Evolutionary conservation across 1,140 invertebrate genomes (phyloP).

Genomic region (Drosophila persimilis): DNA sequence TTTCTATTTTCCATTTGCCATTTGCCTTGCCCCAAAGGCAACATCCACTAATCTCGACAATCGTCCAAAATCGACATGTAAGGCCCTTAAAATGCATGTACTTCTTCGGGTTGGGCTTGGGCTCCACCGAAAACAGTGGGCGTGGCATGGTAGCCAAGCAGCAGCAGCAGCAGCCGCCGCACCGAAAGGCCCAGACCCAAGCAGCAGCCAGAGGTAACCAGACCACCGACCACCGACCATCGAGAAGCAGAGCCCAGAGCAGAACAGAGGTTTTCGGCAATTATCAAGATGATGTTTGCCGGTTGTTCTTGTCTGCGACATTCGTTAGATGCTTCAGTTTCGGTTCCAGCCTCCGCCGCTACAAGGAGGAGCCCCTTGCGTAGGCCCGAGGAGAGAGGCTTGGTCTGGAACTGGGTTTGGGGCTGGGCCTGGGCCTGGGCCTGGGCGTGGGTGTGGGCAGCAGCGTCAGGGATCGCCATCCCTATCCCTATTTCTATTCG

Average conservation of each 20-base stretch:
- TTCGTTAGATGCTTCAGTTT: constrained; percentile 65
- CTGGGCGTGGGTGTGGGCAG: constrained; percentile 29
- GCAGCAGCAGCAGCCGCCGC: constrained; percentile 8
- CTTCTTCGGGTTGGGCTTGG: constrained; percentile 20
- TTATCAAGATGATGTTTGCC: constrained; percentile 77
- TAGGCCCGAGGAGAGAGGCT: constrained; percentile 38
- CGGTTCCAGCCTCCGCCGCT: constrained; percentile 1
- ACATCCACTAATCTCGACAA: constrained; percentile 60
- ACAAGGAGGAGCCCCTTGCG: constrained; percentile 30
- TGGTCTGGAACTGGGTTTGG: constrained; percentile 25
- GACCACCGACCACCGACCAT: constrained; percentile 30
- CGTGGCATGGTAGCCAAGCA: constrained; percentile 39
- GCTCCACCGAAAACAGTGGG: constrained; percentile 31
- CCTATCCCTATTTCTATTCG: constrained; percentile 31
- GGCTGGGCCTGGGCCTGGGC: constrained; percentile 18
- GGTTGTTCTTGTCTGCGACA: constrained; percentile 62
- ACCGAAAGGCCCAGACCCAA: constrained; percentile 29
- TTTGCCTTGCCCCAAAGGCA: constrained; percentile 30
- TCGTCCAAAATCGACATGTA: constrained; percentile 74
- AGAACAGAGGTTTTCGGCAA: constrained; percentile 67
- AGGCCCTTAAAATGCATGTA: constrained; percentile 78
- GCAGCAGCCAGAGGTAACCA: constrained; percentile 5
- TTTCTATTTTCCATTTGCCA: constrained; percentile 29
- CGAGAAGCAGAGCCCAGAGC: constrained; percentile 12
- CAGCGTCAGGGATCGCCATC: constrained; percentile 3